phyloP scores from a whole-genome alignment of 2,113 vertebrate species.

The Sisor rabdophorus region DNA sequence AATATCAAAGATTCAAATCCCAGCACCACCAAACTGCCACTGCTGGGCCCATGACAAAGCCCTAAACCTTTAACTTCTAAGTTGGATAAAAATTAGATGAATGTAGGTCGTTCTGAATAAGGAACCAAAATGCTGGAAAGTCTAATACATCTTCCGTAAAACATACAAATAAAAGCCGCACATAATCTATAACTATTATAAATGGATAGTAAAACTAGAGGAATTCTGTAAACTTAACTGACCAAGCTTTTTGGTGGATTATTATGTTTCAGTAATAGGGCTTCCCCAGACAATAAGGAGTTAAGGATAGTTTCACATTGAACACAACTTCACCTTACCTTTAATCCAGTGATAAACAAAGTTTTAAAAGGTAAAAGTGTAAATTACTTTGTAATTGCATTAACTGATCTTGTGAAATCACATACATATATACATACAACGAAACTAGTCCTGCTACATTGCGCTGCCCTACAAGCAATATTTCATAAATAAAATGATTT shows the following conservation, averaged over 20 bases:
- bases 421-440: neutral
- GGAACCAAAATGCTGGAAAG: no score
- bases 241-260: neutral
- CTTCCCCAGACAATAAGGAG: neutral
- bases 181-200: neutral
- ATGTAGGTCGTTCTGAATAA: no score
- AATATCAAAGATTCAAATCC: no score
- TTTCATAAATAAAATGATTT: neutral
- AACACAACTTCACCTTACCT: neutral
- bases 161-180: neutral
- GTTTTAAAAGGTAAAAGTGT: neutral
- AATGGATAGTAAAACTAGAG: neutral
- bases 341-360: constrained; percentile 5
- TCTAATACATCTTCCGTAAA: neutral
- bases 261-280: neutral
- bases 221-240: neutral
- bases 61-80: no score
- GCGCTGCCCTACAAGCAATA: neutral
- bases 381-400: neutral
- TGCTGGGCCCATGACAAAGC: no score
- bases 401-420: neutral
- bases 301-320: constrained; percentile 2
- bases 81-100: no score
- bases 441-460: no score
- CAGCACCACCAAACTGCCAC: no score